Base-by-base conservation (phyloP, 2,888 invertebrate genomes). In the Cephus runcator region DNA sequence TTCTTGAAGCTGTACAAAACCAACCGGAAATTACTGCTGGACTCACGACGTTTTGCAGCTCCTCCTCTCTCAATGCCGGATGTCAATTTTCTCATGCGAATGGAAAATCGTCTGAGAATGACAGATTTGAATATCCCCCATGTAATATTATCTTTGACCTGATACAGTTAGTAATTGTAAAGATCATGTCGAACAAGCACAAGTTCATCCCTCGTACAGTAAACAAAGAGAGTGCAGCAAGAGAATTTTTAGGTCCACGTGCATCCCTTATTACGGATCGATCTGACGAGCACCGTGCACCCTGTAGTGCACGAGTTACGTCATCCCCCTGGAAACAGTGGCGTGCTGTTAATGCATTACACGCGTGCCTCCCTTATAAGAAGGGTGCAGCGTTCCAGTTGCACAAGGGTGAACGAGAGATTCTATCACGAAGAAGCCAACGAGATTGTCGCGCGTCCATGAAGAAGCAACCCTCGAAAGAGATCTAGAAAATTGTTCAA, bases 11-110 rank as follows among this genome's bases (percentile, higher is more conserved):
- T 82, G 84, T 78, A 87, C 86, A 88, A 88, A 88, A 86, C 88
- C 87, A 83, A 85, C 85, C 87, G 87, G 88, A 88, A 88, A 88
- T 88, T 88, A 87, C 87, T 85, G 84, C 84, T 83, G 85, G 87
- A 56, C 56, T 56, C 56, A 9, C 56, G 23, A 23, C 23, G 56
- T 56, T 56, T 56, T 56, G 2, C 2, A 56, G 23, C 23, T 40
- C 40, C 15, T 40, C 15, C 40, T 56, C 9, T 9, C 56, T 23
- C 23, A 56, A 9, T 56, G 56, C 56, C 23, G 56, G 56, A 56
- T 56, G 6, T 56, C 56, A 56, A 56, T 56, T 56, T 56, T 56
- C 56, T 56, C 56, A 9, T 23, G 56, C 56, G 56, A 1, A 56
- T 56, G 9, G 23, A 56, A 56, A 56, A 23, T 23, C 23, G 9